phyloP scores from a whole-genome alignment of 2,888 invertebrate genomes.

The Euphydryas editha region DNA sequence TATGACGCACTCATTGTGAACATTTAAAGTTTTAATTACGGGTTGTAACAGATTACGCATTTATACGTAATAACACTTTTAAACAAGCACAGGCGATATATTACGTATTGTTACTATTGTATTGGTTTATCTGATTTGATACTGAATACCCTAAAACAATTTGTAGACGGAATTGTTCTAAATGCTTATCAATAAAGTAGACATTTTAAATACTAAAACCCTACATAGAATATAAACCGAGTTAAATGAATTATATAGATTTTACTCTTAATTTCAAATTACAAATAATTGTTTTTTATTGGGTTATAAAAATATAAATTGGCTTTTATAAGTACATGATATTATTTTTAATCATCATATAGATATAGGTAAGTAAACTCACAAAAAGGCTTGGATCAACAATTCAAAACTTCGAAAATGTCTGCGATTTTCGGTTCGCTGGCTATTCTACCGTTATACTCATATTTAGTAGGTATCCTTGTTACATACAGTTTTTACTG shows the following conservation, averaged over 20 bases:
- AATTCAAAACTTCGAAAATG: too few relatives aligned
- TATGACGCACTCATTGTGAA: conserved; percentile 25
- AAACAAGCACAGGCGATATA: neutral
- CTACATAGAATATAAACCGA: too few relatives aligned
- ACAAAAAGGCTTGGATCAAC: too few relatives aligned
- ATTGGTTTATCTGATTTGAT: neutral
- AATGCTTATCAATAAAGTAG: too few relatives aligned
- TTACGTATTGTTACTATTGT: too few relatives aligned
- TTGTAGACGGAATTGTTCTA: neutral
- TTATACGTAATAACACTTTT: conserved; percentile 45
- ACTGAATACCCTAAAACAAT: neutral
- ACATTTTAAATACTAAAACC: neutral
- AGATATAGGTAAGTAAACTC: too few relatives aligned
- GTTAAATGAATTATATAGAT: too few relatives aligned
- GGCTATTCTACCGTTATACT: neutral
- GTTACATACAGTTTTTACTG: neutral
- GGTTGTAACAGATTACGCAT: conserved; percentile 64
- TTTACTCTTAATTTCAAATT: too few relatives aligned
- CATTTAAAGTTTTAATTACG: conserved; percentile 66
- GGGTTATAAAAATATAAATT: too few relatives aligned
- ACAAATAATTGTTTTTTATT: too few relatives aligned
- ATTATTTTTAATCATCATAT: too few relatives aligned
- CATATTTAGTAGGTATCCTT: neutral
- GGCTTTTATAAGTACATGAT: too few relatives aligned
- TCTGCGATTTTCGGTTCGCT: conserved; percentile 1